Base-by-base conservation (phyloP, 2,888 invertebrate genomes). In the Clunio marinus region DNA sequence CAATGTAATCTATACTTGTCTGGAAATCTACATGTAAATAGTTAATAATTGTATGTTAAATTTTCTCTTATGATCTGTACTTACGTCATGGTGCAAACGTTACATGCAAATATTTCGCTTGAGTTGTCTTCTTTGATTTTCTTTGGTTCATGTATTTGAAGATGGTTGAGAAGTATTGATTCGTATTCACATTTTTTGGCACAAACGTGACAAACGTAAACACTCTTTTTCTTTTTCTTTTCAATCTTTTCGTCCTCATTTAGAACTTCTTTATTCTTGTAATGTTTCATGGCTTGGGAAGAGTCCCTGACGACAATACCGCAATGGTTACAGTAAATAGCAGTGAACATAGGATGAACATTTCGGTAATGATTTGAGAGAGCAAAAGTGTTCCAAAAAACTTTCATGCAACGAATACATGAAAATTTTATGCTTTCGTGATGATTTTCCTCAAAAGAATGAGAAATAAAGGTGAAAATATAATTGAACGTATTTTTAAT, bases 391-490 rank as follows among this genome's bases (percentile, higher is more conserved):
- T 68, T 68, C 68, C 68, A 68, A 20, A 28, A 58, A n/a, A 46
- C 41, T 41, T 35, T 58, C 13, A 10, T 25, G 41, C 68, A 68
- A n/a, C 32, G 10, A 17, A 68, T 55, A 27, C 75, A 76, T 55
- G 72, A 71, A 1, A 72, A 68, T 7, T 69, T 69, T 8, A 76
- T 69, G 7, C 71, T 69, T 0, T 71, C 57, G 0, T 74, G 72
- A 70, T 76, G 76, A 7, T 72, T 71, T 5, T 70, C 69, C 1
- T 73, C 73, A 4, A 75, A 71, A n/a, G n/a, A n/a, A 67, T 76
- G 76, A 70, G 74, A 75, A 2, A 76, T 70, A 63, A 75, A 74
- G 1, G 71, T 70, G 45, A 73, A 71, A 67, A 75, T 75, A 3
- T 73, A n/a, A n/a, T n/a, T n/a, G n/a, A n/a, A n/a, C n/a, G n/a